phyloP scores from a whole-genome alignment of 2,888 invertebrate species.

The Drosophila mimetica region DNA sequence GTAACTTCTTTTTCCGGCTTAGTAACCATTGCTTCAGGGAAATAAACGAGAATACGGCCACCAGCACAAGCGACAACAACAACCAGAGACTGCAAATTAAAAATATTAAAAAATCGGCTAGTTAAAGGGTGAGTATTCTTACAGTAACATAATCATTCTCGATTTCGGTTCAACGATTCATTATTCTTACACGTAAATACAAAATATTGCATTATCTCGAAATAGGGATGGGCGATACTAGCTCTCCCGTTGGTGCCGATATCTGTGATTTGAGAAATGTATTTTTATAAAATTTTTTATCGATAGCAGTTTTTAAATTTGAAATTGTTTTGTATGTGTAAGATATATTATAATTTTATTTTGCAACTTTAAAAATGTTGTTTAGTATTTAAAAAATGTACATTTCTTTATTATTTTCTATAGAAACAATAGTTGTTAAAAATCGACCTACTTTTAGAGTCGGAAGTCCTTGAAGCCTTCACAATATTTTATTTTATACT shows the following conservation, averaged over 20 bases:
- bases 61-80: conserved; percentile 8
- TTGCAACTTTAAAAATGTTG: no score
- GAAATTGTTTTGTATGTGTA: not conserved
- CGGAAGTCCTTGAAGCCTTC: no score
- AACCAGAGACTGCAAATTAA: conserved; percentile 32
- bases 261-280: not conserved
- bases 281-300: not conserved
- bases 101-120: not conserved
- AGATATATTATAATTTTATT: no score
- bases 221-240: conserved; percentile 8
- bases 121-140: not conserved
- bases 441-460: no score
- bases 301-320: conserved; percentile 1
- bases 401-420: no score
- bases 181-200: conserved; percentile 36
- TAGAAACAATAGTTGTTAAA: no score
- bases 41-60: conserved; percentile 36
- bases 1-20: conserved; percentile 68
- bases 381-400: no score
- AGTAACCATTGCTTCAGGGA: conserved; percentile 71
- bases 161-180: conserved; percentile 13
- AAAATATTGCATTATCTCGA: conserved; percentile 28
- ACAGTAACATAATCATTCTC: conserved; percentile 24
- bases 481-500: no score
- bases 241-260: not conserved